Percentiles rank a stretch among this genome's conserved stretches.
Evolutionary conservation across 2,888 invertebrate genomes (phyloP).

Genomic region (Keiferia lycopersicella): DNA sequence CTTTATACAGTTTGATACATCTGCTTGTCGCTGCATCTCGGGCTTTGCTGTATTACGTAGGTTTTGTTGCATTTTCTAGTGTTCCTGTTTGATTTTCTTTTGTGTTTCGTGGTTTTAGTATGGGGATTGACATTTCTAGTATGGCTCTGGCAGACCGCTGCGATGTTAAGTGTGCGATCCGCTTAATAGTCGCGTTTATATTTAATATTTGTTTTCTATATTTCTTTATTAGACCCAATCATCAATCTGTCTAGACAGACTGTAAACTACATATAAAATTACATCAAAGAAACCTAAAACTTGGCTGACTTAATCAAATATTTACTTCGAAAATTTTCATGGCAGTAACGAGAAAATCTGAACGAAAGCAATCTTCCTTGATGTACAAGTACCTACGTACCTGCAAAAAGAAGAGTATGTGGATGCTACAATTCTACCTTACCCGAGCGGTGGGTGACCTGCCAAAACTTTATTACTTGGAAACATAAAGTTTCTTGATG

Average conservation of each 20-base stretch:
- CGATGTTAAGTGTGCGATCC: no score
- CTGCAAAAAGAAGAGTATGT: background rate
- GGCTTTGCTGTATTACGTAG: background rate
- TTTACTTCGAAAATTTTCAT: background rate
- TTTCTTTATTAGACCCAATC: no score
- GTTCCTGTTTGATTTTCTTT: background rate
- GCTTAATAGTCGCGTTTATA: no score
- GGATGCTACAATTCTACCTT: background rate
- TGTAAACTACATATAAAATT: no score
- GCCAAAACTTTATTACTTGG: background rate
- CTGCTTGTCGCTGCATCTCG: constrained; percentile 16
- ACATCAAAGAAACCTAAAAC: no score
- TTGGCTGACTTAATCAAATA: no score
- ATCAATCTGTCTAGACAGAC: no score
- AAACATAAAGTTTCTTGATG: background rate
- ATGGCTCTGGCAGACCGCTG: no score
- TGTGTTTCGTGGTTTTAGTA: no score
- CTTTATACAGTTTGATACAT: constrained; percentile 18
- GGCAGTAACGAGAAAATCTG: background rate
- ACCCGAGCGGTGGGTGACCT: background rate
- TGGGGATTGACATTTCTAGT: no score
- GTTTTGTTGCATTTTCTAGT: constrained; percentile 5
- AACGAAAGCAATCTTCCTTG: background rate
- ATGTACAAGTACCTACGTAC: no score
- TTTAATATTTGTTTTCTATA: no score